Percentiles rank a stretch among this genome's conserved stretches.
These are phyloP conservation scores for Gavialis gangeticus DNA, from an alignment of 2,113 vertebrate species.

Conservation along the genomic window DNA sequence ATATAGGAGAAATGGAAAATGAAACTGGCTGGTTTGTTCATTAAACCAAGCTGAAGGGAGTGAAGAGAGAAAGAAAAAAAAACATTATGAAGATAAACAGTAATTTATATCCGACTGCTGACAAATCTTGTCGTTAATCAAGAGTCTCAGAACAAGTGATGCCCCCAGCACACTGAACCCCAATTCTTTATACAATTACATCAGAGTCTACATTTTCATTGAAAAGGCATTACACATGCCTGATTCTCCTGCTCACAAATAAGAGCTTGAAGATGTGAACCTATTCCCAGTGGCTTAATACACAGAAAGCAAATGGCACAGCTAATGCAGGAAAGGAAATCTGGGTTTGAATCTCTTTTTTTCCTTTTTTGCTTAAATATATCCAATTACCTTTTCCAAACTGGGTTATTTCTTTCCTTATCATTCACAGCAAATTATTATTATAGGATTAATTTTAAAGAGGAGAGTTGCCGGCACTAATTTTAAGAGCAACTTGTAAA, in stretches of 20 bases:
- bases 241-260: background rate
- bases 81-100: background rate
- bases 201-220: background rate
- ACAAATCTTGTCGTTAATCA: background rate
- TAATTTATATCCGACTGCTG: background rate
- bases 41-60: background rate
- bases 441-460: background rate
- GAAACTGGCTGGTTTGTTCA: background rate
- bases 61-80: background rate
- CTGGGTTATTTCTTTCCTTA: background rate
- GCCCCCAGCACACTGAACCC: background rate
- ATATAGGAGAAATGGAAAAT: constrained; percentile 23
- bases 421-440: background rate
- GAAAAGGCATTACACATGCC: background rate
- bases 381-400: background rate
- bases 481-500: background rate
- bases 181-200: background rate
- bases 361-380: background rate
- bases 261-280: background rate
- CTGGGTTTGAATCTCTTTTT: background rate
- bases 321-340: background rate
- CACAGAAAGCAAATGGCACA: too few relatives aligned
- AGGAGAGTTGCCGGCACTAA: background rate
- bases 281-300: too few relatives aligned
- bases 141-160: background rate